Percentiles rank a stretch among this genome's conserved stretches.
Conservation (phyloP, 2,113 vertebrate species). For the Telmatochromis brachygnathus region DNA sequence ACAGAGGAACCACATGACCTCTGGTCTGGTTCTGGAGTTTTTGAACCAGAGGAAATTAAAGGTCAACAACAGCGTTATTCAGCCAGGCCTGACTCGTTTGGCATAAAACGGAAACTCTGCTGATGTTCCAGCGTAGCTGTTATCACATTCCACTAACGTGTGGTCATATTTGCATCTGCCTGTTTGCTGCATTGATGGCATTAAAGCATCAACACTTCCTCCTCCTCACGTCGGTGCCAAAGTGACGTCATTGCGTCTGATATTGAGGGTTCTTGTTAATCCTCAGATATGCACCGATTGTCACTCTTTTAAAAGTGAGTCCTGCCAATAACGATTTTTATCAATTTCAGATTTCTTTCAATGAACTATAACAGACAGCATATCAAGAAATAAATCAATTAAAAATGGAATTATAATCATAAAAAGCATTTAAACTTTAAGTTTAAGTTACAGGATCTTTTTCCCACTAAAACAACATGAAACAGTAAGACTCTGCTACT, state of each 20-base stretch:
- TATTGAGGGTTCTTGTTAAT: neutral
- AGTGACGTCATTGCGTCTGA: neutral
- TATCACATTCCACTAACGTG: neutral
- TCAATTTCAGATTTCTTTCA: neutral
- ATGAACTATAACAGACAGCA: neutral
- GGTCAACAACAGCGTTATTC: neutral
- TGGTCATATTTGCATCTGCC: neutral
- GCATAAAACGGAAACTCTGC: neutral
- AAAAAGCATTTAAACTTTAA: neutral
- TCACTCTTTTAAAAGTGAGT: neutral
- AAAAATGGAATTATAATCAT: neutral
- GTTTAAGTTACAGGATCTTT: neutral
- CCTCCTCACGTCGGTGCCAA: neutral
- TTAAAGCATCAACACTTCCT: neutral
- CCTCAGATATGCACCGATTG: neutral
- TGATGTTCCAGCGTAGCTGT: neutral
- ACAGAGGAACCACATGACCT: neutral
- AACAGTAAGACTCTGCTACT: neutral
- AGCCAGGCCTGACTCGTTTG: neutral
- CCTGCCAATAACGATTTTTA: fast-evolving
- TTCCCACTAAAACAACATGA: neutral
- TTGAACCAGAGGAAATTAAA: neutral
- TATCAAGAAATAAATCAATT: neutral
- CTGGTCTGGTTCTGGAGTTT: neutral
- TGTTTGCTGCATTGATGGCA: neutral